Percentiles rank a stretch among this genome's conserved stretches.
Conservation (phyloP, 2,113 vertebrate genomes). For the Caloenas nicobarica region DNA sequence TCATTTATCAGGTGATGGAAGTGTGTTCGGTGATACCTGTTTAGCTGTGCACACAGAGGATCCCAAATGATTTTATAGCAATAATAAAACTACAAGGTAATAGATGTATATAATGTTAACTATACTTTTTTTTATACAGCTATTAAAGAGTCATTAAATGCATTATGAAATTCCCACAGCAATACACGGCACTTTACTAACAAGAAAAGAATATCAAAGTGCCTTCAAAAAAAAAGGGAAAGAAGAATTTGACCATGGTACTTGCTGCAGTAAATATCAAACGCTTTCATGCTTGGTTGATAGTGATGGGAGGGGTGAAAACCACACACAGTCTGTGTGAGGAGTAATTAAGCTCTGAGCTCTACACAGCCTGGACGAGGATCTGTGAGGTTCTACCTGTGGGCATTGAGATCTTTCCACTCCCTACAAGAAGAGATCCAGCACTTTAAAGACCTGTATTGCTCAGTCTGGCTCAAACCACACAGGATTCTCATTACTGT, state of each 20-base stretch:
- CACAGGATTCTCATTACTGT: neutral
- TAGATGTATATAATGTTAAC: neutral
- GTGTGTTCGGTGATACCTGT: accelerated
- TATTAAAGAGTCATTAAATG: neutral
- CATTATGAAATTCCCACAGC: neutral
- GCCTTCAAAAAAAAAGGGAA: neutral
- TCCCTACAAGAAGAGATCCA: neutral
- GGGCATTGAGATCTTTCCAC: neutral
- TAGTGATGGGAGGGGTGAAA: accelerated
- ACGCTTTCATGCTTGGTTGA: neutral
- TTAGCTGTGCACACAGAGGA: neutral
- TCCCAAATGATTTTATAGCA: neutral
- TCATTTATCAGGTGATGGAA: neutral
- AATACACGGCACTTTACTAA: neutral
- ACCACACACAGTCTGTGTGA: neutral
- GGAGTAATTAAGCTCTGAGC: neutral
- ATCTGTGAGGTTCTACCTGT: neutral
- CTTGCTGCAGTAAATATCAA: neutral
- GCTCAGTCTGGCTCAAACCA: neutral
- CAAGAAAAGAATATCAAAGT: neutral
- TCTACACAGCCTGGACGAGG: neutral
- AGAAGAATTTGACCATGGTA: neutral
- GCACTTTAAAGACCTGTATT: neutral
- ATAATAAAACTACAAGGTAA: neutral
- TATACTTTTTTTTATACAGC: neutral